phyloP scores from a whole-genome alignment of 1,140 invertebrate species.

The Temnothorax curvispinosus region DNA sequence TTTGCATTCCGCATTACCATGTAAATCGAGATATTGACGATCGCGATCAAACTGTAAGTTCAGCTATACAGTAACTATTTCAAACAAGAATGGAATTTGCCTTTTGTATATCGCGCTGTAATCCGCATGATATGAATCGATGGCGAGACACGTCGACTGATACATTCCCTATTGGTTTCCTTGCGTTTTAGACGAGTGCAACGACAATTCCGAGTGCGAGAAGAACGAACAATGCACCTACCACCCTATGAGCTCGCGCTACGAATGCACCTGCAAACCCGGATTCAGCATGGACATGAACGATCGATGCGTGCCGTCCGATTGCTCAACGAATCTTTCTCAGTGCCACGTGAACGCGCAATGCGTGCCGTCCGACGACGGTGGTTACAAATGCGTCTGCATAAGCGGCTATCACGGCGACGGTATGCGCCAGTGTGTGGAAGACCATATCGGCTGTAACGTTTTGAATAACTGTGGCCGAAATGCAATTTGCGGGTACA shows the following conservation, averaged over 20 bases:
- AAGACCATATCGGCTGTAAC: slow-evolving; percentile 91
- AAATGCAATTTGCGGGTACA: slow-evolving; percentile 93
- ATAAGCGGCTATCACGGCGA: slow-evolving; percentile 92
- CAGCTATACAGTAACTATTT: not conserved
- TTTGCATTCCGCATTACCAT: slow-evolving; percentile 46
- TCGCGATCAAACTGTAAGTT: not conserved
- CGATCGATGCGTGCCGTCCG: slow-evolving; percentile 86
- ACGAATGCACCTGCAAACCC: slow-evolving; percentile 90
- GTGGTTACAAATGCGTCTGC: slow-evolving; percentile 91
- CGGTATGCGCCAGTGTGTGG: slow-evolving; percentile 89
- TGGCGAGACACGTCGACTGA: not conserved
- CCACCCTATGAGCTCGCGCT: slow-evolving; percentile 86
- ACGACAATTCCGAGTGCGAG: slow-evolving; percentile 89
- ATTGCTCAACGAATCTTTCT: slow-evolving; percentile 82
- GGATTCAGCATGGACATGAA: slow-evolving; percentile 85
- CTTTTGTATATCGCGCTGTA: not conserved
- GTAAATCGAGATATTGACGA: slow-evolving; percentile 8
- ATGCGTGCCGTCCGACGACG: slow-evolving; percentile 86
- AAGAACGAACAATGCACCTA: slow-evolving; percentile 91
- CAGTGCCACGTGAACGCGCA: slow-evolving; percentile 89
- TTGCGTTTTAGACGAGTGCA: slow-evolving; percentile 87
- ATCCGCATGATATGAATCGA: not conserved
- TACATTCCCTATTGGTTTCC: not conserved
- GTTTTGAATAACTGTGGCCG: slow-evolving; percentile 92
- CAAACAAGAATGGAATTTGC: slow-evolving; percentile 6